Evolutionary conservation across 2,888 invertebrate genomes (phyloP).

Genomic region (Caenorhabditis virilis): DNA sequence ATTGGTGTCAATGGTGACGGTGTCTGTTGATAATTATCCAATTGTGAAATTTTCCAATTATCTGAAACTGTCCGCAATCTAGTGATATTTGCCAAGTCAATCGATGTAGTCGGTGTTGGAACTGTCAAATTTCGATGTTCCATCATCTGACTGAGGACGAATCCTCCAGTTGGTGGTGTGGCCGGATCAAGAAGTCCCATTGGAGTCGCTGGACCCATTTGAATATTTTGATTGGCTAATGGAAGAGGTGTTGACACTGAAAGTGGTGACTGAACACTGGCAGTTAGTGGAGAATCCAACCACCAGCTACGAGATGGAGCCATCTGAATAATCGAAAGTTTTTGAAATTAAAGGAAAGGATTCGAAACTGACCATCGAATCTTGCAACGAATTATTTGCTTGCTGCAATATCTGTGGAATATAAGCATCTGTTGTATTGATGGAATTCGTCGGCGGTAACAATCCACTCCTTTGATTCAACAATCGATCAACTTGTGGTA

Average conservation of each 20-base stretch:
- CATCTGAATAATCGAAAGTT: constrained; percentile 8
- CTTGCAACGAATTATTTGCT: constrained; percentile 3
- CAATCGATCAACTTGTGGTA: constrained; percentile 22
- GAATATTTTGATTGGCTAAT: constrained; percentile 13
- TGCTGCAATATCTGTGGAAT: constrained; percentile 58
- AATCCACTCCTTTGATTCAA: background rate
- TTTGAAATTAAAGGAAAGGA: background rate
- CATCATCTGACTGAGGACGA: background rate
- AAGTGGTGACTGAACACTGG: constrained; percentile 26
- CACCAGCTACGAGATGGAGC: constrained; percentile 33
- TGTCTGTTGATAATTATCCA: background rate
- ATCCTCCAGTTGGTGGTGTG: constrained; percentile 1
- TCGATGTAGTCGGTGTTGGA: background rate
- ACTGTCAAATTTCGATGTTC: background rate
- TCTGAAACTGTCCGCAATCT: constrained; percentile 1
- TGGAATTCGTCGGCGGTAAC: background rate
- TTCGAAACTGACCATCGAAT: constrained; percentile 8
- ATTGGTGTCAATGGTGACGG: background rate
- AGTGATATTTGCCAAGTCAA: background rate
- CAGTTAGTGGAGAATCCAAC: constrained; percentile 31
- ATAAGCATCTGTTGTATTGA: constrained; percentile 36
- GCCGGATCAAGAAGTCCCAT: constrained; percentile 5
- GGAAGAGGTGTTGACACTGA: constrained; percentile 28
- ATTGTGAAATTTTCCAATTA: background rate
- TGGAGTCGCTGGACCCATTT: constrained; percentile 15